These are phyloP conservation scores for Choloepus didactylus DNA, from an alignment of 2,797 vertebrate genomes.

Conservation along the genomic window DNA sequence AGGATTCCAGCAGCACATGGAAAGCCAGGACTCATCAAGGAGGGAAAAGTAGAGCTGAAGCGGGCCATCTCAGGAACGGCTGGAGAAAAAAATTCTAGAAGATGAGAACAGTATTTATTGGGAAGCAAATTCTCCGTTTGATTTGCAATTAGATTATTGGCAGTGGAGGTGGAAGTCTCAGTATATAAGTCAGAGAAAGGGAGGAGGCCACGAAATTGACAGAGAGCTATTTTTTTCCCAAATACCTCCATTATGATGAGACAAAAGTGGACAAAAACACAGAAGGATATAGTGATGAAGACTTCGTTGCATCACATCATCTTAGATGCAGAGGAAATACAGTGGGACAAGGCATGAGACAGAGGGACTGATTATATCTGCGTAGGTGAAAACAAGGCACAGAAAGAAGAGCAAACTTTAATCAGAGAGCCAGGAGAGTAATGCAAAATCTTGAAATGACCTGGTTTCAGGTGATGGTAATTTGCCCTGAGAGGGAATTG, in stretches of 20 bases:
- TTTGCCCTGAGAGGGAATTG: too few species aligned
- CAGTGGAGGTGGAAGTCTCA: background rate
- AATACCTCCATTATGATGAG: background rate
- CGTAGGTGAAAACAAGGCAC: background rate
- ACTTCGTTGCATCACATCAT: background rate
- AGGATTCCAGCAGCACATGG: background rate
- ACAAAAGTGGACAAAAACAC: background rate
- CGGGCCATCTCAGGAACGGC: background rate
- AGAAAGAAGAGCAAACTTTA: too few species aligned
- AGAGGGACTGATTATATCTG: background rate
- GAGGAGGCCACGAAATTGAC: background rate
- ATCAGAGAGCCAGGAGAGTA: background rate
- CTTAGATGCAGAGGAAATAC: background rate
- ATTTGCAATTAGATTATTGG: background rate
- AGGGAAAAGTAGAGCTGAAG: background rate
- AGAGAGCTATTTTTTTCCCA: background rate
- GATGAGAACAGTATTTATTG: background rate
- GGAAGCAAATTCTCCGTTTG: background rate
- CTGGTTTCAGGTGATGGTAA: background rate
- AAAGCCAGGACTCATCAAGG: background rate
- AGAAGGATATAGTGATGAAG: background rate
- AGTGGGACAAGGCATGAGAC: background rate
- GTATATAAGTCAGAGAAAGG: background rate
- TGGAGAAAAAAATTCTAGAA: background rate
- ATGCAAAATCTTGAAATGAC: background rate